Evolutionary conservation across 2,113 vertebrate species (phyloP), one percentile per base, ranked within the genome.

Genomic region (Platichthys stellatus): DNA sequence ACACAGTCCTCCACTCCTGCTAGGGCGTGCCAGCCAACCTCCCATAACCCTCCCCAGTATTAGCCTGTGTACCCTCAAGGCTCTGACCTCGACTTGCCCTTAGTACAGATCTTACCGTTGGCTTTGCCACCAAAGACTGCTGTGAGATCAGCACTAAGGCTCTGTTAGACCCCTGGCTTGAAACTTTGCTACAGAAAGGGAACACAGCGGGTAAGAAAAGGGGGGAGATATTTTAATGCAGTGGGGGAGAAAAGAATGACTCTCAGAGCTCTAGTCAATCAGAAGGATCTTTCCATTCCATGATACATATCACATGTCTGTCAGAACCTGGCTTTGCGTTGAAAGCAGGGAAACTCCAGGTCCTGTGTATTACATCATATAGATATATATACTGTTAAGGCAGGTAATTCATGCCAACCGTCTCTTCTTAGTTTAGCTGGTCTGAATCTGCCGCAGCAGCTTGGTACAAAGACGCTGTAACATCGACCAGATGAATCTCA

Each of bases 1-100:
- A 65, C 78, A 83, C 71, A 81, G 90, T 89, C 83, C 90, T 86
- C 72, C 76, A 72, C 76, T 87, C 66, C 80, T 76, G 75, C 84
- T 63, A 86, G 84, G 79, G 79, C 91, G 85, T 67, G 9, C 84
- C 88, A 83, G 74, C 63, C 84, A 59, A 63, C 85, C 67, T 75
- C 38, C 79, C 78, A 49, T 54, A 24, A 43, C 61, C 72, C 78
- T 63, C 80, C 80, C 65, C 78, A 85, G 68, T 69, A 38, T 78
- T 47, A 66, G 76, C 72, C 76, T 35, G 21, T 78, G 63, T 53
- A 40, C 49, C 67, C 35, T 60, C 20, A 56, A 68, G 69, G 74
- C 69, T 76, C 67, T 66, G 76, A 43, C 74, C 61, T 78, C 63
- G 24, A 35, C 31, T 60, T 38, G n/a, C 59, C 57, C 79, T 83